Evolutionary conservation across 2,888 invertebrate genomes (phyloP), one percentile per base, ranked within the genome.

Genomic region (Drosophila neoperkinsi): DNA sequence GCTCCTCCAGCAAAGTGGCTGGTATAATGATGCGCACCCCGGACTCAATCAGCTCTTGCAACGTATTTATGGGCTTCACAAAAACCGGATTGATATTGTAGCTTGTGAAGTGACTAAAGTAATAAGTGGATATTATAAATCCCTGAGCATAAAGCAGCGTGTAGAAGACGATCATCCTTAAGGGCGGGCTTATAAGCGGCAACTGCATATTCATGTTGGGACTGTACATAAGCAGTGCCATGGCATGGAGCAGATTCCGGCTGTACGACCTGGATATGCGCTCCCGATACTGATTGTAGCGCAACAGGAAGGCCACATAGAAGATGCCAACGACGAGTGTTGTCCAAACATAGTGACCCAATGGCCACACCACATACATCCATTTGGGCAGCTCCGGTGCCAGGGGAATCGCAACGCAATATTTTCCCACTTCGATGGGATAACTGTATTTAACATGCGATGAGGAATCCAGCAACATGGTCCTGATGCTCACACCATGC

Each of bases 401-500:
- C 1, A 93, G 73, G 1, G 93, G 93, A 4, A 93, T 91, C 91
- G 92, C 92, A 0, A 92, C 84, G 43, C 93, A 92, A 63, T 85
- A 90, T 21, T 75, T 82, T 60, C 87, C 76, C 55, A 82, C 67
- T 58, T 91, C 90, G 38, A 92, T 7, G 0, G 92, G 93, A 73
- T 92, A 92, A 55, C 91, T 92, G 46, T 84, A 88, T 1, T 77
- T 69, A 2, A 28, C 1, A 4, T 62, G 58, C 5, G 49, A 1
- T 0, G 41, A 5, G 1, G 70, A 38, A 25, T 67, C 68, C 3
- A 67, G 65, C 3, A n/a, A 2, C 1, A 63, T 18, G 0, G 77
- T 62, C 0, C 76, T 65, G 0, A 84, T 75, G 0, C 63, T 63
- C 0, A 77, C 75, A 0, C 83, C 89, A 2, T 84, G 80, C n/a